Conservation (phyloP, 2,113 vertebrate genomes). For the Myocastor coypus region DNA sequence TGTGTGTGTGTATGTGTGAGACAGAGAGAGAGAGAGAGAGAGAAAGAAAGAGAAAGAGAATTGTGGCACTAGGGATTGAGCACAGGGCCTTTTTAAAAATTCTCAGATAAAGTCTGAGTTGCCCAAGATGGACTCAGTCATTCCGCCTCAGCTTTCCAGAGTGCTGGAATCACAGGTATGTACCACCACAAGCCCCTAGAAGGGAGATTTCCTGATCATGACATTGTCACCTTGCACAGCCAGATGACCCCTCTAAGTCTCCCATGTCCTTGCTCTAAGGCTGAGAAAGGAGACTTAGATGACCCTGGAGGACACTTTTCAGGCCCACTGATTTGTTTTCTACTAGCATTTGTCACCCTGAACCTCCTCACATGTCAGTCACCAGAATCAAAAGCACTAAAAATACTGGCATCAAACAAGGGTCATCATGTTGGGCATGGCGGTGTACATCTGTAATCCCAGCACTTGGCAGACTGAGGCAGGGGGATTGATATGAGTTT, state of each 20-base stretch:
- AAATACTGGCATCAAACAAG: rapidly evolving
- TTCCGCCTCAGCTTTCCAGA: neutral
- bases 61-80: neutral
- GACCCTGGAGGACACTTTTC: neutral
- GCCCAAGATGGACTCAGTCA: neutral
- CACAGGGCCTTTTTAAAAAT: neutral
- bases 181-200: neutral
- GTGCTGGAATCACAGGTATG: neutral
- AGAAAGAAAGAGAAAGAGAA: too few species aligned
- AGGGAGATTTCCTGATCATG: neutral
- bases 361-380: neutral
- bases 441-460: too few species aligned
- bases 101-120: neutral
- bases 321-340: neutral
- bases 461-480: too few species aligned
- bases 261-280: neutral
- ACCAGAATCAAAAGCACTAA: neutral
- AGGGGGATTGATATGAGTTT: too few species aligned
- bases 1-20: neutral
- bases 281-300: neutral
- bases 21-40: too few species aligned
- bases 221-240: neutral
- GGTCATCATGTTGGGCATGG: too few species aligned
- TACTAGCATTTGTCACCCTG: neutral
- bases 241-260: neutral